Conservation (phyloP, 1,140 invertebrate species). For the Lethocerus indicus region DNA sequence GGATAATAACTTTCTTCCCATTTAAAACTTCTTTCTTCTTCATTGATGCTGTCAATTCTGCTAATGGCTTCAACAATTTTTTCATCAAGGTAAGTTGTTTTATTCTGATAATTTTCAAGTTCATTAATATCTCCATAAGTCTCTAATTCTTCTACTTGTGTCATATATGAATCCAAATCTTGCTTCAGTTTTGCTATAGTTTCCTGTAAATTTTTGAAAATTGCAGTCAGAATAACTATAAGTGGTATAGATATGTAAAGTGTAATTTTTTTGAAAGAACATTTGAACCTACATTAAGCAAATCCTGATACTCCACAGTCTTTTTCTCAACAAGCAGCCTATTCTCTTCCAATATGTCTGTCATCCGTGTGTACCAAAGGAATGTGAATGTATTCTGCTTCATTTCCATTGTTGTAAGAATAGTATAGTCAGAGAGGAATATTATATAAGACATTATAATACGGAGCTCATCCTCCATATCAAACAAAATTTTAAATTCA, state of each 20-base stretch:
- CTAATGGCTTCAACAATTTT: constrained; percentile 50
- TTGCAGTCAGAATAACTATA: background rate
- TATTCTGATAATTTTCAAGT: constrained; percentile 66
- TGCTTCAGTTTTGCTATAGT: constrained; percentile 53
- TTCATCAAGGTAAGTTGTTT: constrained; percentile 55
- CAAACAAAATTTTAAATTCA: constrained; percentile 46
- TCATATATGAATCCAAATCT: constrained; percentile 62
- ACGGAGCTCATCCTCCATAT: constrained; percentile 57
- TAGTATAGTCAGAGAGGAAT: constrained; percentile 63
- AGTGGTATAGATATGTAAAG: background rate
- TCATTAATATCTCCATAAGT: constrained; percentile 78
- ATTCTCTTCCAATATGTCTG: constrained; percentile 65
- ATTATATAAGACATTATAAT: constrained; percentile 38
- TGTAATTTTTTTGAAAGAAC: background rate
- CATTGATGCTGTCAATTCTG: constrained; percentile 78
- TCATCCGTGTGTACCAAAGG: constrained; percentile 62
- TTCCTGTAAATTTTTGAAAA: constrained; percentile 12
- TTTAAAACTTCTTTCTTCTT: constrained; percentile 76
- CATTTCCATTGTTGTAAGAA: constrained; percentile 63
- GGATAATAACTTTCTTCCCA: constrained; percentile 85
- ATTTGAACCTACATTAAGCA: constrained; percentile 37
- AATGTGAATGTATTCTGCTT: constrained; percentile 74
- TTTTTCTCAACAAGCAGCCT: constrained; percentile 62
- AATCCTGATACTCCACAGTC: constrained; percentile 70
- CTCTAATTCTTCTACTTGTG: constrained; percentile 71